Percentiles rank a stretch among this genome's conserved stretches.
Conservation (phyloP, 2,113 vertebrate genomes). For the zebrafish (Danio rerio) region GRCz12tu NC_133180.1:33344001-33344500, state of each 20-base stretch:
- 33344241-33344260: not conserved
- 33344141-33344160: not conserved
- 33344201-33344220: not conserved
- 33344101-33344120: not conserved
- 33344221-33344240: not conserved
- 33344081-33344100: not conserved
- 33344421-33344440: no score
- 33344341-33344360: no score
- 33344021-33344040: not conserved
- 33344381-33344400: no score
- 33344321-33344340: no score
- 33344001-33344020: not conserved
- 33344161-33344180: not conserved
- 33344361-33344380: no score
- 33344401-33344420: no score
- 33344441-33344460: no score
- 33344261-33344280: no score
- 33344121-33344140: not conserved
- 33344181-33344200: not conserved
- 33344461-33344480: no score
- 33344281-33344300: no score
- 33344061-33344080: not conserved
- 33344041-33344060: not conserved
- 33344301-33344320: no score
- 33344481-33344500: no score